A percentile compares a stretch with the other conserved stretches of the same genome.
Conservation (phyloP, 2,797 vertebrate species). For the Bryconaethiops microstoma region DNA sequence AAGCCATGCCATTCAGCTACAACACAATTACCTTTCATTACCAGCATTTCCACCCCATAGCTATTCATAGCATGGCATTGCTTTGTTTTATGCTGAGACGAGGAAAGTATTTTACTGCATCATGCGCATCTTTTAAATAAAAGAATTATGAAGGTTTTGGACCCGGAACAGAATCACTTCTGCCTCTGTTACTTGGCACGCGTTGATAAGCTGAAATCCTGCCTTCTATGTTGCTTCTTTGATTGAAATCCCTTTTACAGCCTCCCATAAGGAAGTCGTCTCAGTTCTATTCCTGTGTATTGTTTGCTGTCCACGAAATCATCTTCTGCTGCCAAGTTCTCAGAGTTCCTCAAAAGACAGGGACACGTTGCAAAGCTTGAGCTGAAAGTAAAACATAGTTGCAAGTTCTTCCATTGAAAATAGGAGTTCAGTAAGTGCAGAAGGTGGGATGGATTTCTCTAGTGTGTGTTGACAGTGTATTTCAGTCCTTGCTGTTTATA, state of each 20-base stretch:
- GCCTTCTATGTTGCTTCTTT: not conserved
- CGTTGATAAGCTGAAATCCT: conserved; percentile 6
- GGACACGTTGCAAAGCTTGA: too few species aligned
- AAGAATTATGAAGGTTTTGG: conserved; percentile 11
- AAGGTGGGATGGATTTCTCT: too few species aligned
- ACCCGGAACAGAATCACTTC: not conserved
- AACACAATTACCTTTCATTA: conserved; percentile 32
- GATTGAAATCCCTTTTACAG: conserved; percentile 3
- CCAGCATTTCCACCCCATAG: not conserved
- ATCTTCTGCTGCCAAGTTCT: not conserved
- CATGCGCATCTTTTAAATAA: not conserved
- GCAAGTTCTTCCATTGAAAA: too few species aligned
- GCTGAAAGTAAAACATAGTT: too few species aligned
- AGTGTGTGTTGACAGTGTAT: too few species aligned
- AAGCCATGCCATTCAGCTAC: conserved; percentile 9
- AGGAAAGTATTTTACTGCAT: not conserved
- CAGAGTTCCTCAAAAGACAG: not conserved
- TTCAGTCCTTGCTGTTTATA: too few species aligned
- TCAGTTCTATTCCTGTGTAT: not conserved
- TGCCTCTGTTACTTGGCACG: not conserved
- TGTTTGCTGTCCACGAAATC: not conserved
- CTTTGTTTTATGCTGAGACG: not conserved
- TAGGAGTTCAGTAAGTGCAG: too few species aligned
- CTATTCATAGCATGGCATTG: not conserved
- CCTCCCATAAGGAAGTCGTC: not conserved